These are phyloP conservation scores for Hydraecia micacea DNA, from an alignment of 2,888 invertebrate genomes.

Conservation along the genomic window DNA sequence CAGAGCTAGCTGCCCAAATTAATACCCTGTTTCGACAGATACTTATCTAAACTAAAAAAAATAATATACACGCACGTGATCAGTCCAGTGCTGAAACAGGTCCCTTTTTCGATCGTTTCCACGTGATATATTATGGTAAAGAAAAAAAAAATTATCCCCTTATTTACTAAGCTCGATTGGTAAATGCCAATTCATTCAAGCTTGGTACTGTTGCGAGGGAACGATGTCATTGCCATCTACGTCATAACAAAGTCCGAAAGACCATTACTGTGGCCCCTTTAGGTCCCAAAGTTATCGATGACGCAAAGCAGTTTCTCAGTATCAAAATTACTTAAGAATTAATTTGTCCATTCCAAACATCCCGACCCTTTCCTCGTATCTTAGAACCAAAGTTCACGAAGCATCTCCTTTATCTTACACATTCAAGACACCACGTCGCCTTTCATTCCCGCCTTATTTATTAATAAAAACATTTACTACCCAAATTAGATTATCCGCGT, in stretches of 20 bases:
- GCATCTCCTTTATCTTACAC: constrained; percentile 57
- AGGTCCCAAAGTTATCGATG: constrained; percentile 45
- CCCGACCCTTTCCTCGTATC: constrained; percentile 26
- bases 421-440: constrained; percentile 65
- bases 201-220: not conserved
- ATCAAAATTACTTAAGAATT: constrained; percentile 49
- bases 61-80: not conserved
- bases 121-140: not conserved
- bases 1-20: no score
- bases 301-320: constrained; percentile 38
- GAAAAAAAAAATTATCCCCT: not conserved
- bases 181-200: not conserved
- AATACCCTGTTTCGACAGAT: not conserved
- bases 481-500: constrained; percentile 73
- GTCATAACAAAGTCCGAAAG: constrained; percentile 14
- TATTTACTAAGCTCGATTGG: not conserved
- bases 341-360: constrained; percentile 46
- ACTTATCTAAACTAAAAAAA: not conserved
- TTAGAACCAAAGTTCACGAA: constrained; percentile 42
- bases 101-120: not conserved
- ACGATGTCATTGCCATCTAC: constrained; percentile 15
- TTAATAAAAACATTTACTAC: constrained; percentile 72
- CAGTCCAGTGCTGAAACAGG: not conserved
- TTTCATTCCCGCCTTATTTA: constrained; percentile 70
- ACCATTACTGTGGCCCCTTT: constrained; percentile 18